Base-by-base conservation (phyloP, 2,888 invertebrate species). In the Microchrysa polita region DNA sequence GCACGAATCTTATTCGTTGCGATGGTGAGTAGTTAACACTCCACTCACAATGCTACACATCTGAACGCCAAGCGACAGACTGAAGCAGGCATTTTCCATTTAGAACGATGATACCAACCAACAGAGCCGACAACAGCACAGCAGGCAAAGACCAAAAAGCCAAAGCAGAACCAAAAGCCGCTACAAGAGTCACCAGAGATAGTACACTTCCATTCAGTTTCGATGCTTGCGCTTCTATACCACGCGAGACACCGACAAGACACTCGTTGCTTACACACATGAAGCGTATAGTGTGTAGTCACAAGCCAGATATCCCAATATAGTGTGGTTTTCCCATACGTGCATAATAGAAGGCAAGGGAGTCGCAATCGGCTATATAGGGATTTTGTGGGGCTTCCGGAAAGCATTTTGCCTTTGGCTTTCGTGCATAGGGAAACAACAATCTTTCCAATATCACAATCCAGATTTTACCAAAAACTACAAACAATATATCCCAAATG, bases 51-150 rank as follows among this genome's bases (percentile, higher is more conserved):
- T 16, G 60, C 52, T 61, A 42, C 55, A 74, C 74, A 79, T 81
- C 78, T 80, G 81, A 81, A 83, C 81, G 84, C 81, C 83, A 81
- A 82, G 82, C 80, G 81, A 81, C 83, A 81, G 80, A 84, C 84
- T 84, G 81, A 83, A 79, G 80, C 81, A 82, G 81, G 82, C 82
- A 81, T 81, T 81, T 80, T 80, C 79, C 81, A 80, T 81, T 80
- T 78, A 80, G 81, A 81, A 81, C 80, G 81, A 81, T 80, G 80
- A 80, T 81, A 81, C 81, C 80, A 79, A n/a, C n/a, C n/a, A n/a
- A n/a, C n/a, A n/a, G n/a, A 74, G 55, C 55, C 52, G 16, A 1
- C 65, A 65, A 44, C 44, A 65, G 65, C 44, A n/a, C 44, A 65
- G 65, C 65, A 65, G 48, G 22, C 27, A 48, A 65, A n/a, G n/a